Conservation (phyloP, 2,888 invertebrate species). For the Drosophila atripex region DNA sequence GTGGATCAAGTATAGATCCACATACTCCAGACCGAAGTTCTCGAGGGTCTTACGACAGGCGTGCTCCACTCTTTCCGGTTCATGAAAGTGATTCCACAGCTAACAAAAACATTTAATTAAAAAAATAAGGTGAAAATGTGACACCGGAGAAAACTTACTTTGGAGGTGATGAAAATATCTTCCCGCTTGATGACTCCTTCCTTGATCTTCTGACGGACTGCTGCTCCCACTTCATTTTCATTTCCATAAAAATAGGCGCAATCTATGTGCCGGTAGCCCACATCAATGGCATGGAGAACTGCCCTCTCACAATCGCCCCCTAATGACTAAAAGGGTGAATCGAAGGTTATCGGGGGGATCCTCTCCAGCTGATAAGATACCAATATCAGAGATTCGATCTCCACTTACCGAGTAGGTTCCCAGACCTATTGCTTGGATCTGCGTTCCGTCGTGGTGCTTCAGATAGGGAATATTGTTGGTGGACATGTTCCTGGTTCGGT, state of each 20-base stretch:
- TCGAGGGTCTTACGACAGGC: slow-evolving; percentile 88
- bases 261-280: slow-evolving; percentile 86
- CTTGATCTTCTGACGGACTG: slow-evolving; percentile 83
- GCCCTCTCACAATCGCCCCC: slow-evolving; percentile 81
- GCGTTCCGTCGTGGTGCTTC: slow-evolving; percentile 80
- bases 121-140: background rate
- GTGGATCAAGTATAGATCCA: slow-evolving; percentile 83
- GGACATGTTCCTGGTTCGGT: slow-evolving; percentile 48
- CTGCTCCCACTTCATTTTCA: slow-evolving; percentile 84
- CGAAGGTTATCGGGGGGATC: slow-evolving; percentile 17
- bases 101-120: slow-evolving; percentile 74
- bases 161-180: slow-evolving; percentile 82
- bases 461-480: slow-evolving; percentile 60
- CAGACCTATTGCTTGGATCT: slow-evolving; percentile 80
- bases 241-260: slow-evolving; percentile 85
- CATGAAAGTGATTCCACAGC: slow-evolving; percentile 95
- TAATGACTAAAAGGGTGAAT: slow-evolving; percentile 67
- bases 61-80: slow-evolving; percentile 89
- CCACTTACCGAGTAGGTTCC: slow-evolving; percentile 81
- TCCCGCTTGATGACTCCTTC: slow-evolving; percentile 84
- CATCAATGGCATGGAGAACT: slow-evolving; percentile 84
- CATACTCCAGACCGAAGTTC: slow-evolving; percentile 88
- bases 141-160: slow-evolving; percentile 60
- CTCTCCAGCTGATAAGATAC: slow-evolving; percentile 43
- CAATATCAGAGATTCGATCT: slow-evolving; percentile 30